These are phyloP conservation scores for Hemicrepidius hirtus DNA, from an alignment of 2,888 invertebrate genomes.

Conservation along the genomic window DNA sequence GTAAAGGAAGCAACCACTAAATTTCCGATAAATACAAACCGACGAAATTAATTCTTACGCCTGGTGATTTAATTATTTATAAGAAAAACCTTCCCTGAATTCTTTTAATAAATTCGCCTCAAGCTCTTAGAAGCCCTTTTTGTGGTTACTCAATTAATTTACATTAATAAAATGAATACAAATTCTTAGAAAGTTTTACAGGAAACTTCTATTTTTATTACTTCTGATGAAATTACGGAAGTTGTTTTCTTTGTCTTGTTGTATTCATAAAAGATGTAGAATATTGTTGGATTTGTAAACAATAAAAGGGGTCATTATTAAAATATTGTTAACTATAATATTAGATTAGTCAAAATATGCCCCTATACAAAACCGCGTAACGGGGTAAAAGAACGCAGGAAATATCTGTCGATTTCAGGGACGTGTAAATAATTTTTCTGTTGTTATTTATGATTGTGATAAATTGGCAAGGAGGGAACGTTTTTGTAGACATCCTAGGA, in stretches of 20 bases:
- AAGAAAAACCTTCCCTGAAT: not conserved
- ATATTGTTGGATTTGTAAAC: too few species aligned
- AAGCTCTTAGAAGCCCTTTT: conserved; percentile 6
- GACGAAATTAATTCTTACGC: not conserved
- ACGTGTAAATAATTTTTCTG: too few species aligned
- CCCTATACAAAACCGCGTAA: too few species aligned
- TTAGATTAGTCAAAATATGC: too few species aligned
- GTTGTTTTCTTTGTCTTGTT: not conserved
- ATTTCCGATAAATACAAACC: conserved; percentile 18
- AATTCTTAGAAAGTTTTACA: not conserved
- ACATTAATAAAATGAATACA: not conserved
- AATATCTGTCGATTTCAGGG: too few species aligned
- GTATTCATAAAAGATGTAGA: too few species aligned
- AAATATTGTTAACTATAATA: too few species aligned
- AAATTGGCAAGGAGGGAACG: too few species aligned
- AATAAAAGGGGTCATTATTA: too few species aligned
- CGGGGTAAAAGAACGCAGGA: too few species aligned
- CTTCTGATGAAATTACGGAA: not conserved
- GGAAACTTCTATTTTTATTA: not conserved
- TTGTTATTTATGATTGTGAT: too few species aligned
- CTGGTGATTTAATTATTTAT: conserved; percentile 16
- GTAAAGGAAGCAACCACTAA: not conserved
- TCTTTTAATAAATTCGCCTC: conserved; percentile 16
- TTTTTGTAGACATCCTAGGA: too few species aligned
- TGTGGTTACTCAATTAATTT: conserved; percentile 11